A percentile compares a stretch with the other conserved stretches of the same genome.
Evolutionary conservation across 2,888 invertebrate species (phyloP).

Genomic region (Apomyelois bistriatella): DNA sequence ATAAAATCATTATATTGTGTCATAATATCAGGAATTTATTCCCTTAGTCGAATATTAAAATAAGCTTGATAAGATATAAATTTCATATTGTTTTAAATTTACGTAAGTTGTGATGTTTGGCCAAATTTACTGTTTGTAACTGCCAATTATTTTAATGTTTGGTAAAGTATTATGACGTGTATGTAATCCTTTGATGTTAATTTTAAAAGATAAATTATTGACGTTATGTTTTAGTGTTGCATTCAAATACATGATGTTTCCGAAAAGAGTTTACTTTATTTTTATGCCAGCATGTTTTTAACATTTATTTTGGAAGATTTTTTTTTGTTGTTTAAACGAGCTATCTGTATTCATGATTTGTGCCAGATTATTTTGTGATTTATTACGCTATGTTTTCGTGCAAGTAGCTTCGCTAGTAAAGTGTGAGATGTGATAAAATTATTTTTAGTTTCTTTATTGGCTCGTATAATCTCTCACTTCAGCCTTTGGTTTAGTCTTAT

Average conservation of each 20-base stretch:
- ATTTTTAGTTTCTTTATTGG: slow-evolving; percentile 1
- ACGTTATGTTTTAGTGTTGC: slow-evolving; percentile 69
- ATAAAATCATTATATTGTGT: slow-evolving; percentile 5
- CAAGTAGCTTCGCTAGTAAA: slow-evolving; percentile 56
- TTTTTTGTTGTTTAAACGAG: slow-evolving; percentile 29
- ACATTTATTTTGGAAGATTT: slow-evolving; percentile 79
- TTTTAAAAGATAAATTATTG: slow-evolving; percentile 51
- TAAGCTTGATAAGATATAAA: not conserved
- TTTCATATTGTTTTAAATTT: slow-evolving; percentile 24
- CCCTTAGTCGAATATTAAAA: slow-evolving; percentile 5
- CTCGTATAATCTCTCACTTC: slow-evolving; percentile 35
- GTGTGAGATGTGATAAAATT: slow-evolving; percentile 23
- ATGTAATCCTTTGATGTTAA: slow-evolving; percentile 38
- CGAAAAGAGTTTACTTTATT: slow-evolving; percentile 44
- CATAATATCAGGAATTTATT: slow-evolving; percentile 1
- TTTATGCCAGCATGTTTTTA: slow-evolving; percentile 50
- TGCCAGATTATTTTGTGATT: slow-evolving; percentile 32
- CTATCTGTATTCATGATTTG: slow-evolving; percentile 31
- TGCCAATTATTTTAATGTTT: slow-evolving; percentile 60
- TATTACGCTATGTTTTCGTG: slow-evolving; percentile 56
- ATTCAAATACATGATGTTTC: slow-evolving; percentile 70
- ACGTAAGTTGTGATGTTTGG: slow-evolving; percentile 41
- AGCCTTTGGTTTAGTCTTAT: slow-evolving; percentile 35
- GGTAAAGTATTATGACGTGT: slow-evolving; percentile 38
- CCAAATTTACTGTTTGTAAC: slow-evolving; percentile 54